phyloP scores from a whole-genome alignment of 1,140 invertebrate genomes.

The Amphibalanus amphitrite region DNA sequence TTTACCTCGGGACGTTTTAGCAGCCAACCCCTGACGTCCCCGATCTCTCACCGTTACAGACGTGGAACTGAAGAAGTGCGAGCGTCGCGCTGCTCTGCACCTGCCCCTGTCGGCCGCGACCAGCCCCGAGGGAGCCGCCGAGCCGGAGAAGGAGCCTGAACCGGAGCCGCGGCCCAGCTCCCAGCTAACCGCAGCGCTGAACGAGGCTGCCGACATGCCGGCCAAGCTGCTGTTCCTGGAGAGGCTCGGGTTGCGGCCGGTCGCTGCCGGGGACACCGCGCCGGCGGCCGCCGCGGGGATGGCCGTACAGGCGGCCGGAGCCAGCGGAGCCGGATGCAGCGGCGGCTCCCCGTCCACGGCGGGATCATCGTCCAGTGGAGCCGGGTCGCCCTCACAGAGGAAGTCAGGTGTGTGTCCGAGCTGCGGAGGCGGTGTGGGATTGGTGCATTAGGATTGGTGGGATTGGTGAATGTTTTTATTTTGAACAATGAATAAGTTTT shows the following conservation, averaged over 20 bases:
- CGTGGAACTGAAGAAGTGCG: slow-evolving; percentile 1
- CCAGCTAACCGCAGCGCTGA: neutral
- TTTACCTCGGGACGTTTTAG: too few species aligned
- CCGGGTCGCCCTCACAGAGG: neutral
- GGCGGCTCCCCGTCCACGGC: neutral
- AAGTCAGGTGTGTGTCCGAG: neutral
- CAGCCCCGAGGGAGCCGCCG: neutral
- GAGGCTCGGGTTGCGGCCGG: neutral
- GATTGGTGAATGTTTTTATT: too few species aligned
- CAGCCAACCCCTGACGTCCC: too few species aligned
- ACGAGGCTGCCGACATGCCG: neutral
- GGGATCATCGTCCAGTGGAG: neutral
- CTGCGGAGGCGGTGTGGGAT: too few species aligned
- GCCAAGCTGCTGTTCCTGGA: slow-evolving; percentile 1
- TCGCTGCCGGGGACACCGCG: neutral
- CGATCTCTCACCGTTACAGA: neutral
- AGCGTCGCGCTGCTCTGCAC: neutral
- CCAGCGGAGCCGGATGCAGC: neutral
- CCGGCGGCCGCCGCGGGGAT: neutral
- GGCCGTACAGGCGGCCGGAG: too few species aligned
- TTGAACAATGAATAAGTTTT: too few species aligned
- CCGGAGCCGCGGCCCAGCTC: neutral
- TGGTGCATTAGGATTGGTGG: too few species aligned
- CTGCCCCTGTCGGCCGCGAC: neutral
- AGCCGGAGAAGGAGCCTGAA: neutral